Evolutionary conservation across 64 coral and sea anemone species (phyloP).

Genomic region (Astreopora myriophthalma): DNA sequence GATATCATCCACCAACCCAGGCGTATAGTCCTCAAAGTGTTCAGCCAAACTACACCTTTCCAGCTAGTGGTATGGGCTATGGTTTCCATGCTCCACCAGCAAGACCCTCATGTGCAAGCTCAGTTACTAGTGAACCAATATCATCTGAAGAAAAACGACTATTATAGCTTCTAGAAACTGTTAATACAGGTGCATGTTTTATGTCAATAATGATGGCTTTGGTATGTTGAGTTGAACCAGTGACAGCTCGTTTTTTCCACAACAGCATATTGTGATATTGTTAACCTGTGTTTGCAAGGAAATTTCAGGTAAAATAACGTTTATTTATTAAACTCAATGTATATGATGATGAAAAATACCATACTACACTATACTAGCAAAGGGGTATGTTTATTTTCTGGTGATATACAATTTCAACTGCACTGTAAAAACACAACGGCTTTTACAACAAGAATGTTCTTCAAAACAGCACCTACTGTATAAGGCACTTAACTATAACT

Average conservation of each 20-base stretch:
- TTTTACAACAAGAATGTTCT: neutral
- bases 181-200: neutral
- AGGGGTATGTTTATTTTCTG: neutral
- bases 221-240: constrained; percentile 37
- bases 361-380: neutral
- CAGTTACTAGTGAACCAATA: neutral
- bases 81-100: neutral
- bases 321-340: no score
- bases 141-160: neutral
- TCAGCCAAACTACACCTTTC: neutral
- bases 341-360: no score
- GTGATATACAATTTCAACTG: neutral
- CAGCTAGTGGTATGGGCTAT: neutral
- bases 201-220: neutral
- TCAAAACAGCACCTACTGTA: neutral
- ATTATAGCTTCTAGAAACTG: constrained; percentile 8
- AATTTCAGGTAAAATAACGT: no score
- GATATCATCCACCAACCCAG: constrained; percentile 4
- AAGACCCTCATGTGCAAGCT: neutral
- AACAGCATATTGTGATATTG: no score
- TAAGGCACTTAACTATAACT: constrained; percentile 3
- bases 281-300: no score
- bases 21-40: neutral
- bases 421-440: neutral
- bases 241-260: neutral